These are phyloP conservation scores for Conops quadrifasciatus DNA, from an alignment of 2,888 invertebrate species.

Conservation along the genomic window DNA sequence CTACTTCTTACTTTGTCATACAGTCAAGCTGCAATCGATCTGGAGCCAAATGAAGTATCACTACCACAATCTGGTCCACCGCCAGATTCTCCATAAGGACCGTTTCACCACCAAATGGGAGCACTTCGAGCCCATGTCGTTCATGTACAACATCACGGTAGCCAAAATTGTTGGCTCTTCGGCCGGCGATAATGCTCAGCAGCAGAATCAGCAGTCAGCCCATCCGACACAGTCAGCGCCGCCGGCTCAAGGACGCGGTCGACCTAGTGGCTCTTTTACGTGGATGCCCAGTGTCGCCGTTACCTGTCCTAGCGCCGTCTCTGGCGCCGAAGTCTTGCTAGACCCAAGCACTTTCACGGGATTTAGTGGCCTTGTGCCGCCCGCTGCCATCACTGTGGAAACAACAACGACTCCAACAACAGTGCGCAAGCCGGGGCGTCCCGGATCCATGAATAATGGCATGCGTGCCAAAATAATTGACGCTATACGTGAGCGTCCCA, in stretches of 20 bases:
- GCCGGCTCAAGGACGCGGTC: conserved; percentile 55
- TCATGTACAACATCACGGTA: conserved; percentile 61
- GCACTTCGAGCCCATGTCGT: conserved; percentile 61
- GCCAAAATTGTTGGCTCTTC: conserved; percentile 55
- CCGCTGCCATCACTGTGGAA: conserved; percentile 57
- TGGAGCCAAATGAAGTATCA: conserved; percentile 63
- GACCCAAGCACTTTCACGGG: conserved; percentile 50
- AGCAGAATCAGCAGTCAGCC: neutral
- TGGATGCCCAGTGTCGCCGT: conserved; percentile 49
- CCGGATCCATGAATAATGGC: conserved; percentile 59
- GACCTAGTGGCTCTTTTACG: conserved; percentile 59
- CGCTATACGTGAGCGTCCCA: conserved; percentile 57
- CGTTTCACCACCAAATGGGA: conserved; percentile 62
- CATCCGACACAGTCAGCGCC: conserved; percentile 36
- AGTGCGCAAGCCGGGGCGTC: conserved; percentile 56
- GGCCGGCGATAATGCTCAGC: neutral
- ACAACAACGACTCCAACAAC: conserved; percentile 52
- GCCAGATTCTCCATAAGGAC: conserved; percentile 59
- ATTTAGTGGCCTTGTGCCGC: conserved; percentile 59
- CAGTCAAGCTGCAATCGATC: conserved; percentile 59
- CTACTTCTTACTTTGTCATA: neutral
- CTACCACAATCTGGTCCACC: conserved; percentile 59
- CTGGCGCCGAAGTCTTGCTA: conserved; percentile 15
- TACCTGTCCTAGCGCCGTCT: neutral
- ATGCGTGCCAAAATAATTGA: conserved; percentile 61